Percentiles rank a stretch among this genome's conserved stretches.
These are phyloP conservation scores for Trogon melanurus DNA, from an alignment of 2,113 vertebrate species.

Conservation along the genomic window DNA sequence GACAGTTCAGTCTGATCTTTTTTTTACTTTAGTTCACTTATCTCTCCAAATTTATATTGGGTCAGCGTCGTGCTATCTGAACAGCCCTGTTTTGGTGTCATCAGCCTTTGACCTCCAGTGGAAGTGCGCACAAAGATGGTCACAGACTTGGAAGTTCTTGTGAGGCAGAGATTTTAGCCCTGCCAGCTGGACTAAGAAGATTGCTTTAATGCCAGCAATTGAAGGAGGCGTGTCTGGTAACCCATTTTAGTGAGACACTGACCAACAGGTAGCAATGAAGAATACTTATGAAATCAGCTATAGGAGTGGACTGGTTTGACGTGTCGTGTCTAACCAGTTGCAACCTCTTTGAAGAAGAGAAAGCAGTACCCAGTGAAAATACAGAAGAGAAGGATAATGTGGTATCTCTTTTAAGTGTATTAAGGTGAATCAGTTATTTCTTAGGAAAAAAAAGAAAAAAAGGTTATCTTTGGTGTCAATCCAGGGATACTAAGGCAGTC, in stretches of 20 bases:
- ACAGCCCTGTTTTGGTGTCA: not conserved
- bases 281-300: not conserved
- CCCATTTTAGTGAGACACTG: not conserved
- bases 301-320: not conserved
- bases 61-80: not conserved
- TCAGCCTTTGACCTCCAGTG: not conserved
- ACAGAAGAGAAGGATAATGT: not conserved
- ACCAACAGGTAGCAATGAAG: not conserved
- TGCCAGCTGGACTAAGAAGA: not conserved
- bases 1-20: not conserved
- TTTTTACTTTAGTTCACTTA: not conserved
- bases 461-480: not conserved
- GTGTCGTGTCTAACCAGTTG: not conserved
- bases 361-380: not conserved
- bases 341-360: not conserved
- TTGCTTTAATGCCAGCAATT: not conserved
- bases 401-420: not conserved
- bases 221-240: not conserved
- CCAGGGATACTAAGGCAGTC: not conserved
- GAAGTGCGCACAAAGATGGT: not conserved
- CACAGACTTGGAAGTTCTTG: not conserved
- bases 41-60: not conserved
- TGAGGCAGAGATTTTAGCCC: not conserved
- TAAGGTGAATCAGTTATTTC: not conserved
- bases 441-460: not conserved